Percentiles rank a stretch among this genome's conserved stretches.
Evolutionary conservation across 2,797 vertebrate genomes (phyloP).

Genomic region (Ciconia nigra): DNA sequence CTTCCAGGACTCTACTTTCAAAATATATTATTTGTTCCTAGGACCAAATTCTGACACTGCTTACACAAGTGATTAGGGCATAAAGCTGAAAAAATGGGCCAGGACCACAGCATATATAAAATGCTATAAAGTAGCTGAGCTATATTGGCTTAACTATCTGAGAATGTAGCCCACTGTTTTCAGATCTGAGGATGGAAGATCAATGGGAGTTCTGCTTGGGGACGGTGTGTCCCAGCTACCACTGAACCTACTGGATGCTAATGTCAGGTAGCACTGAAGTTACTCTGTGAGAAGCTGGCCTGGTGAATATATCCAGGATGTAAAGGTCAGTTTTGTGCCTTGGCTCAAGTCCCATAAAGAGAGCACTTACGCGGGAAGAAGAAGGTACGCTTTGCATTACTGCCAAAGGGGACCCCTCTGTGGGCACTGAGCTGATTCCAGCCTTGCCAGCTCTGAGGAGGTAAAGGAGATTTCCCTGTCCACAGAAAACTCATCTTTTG

Average conservation of each 20-base stretch:
- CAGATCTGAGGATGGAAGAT: neutral
- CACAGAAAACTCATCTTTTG: neutral
- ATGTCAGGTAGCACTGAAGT: neutral
- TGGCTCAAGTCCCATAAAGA: neutral
- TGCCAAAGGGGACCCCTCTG: neutral
- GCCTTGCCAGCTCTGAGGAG: neutral
- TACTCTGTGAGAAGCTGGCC: neutral
- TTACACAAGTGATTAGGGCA: slow-evolving; percentile 5
- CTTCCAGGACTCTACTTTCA: slow-evolving; percentile 42
- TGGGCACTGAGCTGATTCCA: neutral
- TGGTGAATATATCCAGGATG: neutral
- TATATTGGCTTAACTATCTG: neutral
- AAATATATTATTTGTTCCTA: slow-evolving; percentile 22
- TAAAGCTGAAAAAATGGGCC: slow-evolving; percentile 9
- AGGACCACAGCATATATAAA: neutral
- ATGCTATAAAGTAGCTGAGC: neutral
- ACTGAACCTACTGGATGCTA: neutral
- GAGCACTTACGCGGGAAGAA: fast-evolving
- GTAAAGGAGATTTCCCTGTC: neutral
- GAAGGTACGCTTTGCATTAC: fast-evolving
- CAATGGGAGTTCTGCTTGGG: neutral
- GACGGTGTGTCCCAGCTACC: neutral
- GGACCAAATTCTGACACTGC: slow-evolving; percentile 26
- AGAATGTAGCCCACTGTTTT: neutral
- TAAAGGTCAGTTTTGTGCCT: neutral